These are phyloP conservation scores for Pherbina coryleti DNA, from an alignment of 2,888 invertebrate species.

Conservation along the genomic window DNA sequence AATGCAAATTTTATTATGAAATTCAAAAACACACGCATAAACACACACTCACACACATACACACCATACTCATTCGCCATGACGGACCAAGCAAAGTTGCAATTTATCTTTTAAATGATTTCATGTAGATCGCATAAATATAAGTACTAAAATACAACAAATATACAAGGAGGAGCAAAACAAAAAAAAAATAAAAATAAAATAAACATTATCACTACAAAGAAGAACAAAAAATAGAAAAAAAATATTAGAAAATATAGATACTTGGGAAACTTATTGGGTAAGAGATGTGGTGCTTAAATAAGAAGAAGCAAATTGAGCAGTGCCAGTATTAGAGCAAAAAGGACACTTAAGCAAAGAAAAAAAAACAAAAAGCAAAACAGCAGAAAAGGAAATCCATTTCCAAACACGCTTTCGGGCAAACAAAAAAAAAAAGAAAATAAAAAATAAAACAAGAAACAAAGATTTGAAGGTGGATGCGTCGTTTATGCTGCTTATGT, in stretches of 20 bases:
- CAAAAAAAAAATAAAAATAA: not conserved
- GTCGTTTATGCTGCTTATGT: constrained; percentile 35
- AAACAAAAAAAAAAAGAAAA: constrained; percentile 36
- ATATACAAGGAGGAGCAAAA: not conserved
- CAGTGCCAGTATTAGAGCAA: not conserved
- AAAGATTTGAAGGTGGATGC: constrained; percentile 24
- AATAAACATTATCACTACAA: constrained; percentile 32
- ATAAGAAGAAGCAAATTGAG: not conserved
- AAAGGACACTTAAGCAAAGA: not conserved
- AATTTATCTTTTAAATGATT: constrained; percentile 39
- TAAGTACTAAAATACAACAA: constrained; percentile 5
- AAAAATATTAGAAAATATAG: not conserved
- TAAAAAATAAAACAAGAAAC: constrained; percentile 9
- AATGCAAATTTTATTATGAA: constrained; percentile 32
- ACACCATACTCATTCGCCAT: not conserved
- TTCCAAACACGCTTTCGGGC: constrained; percentile 41
- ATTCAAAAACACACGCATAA: not conserved
- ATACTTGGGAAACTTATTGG: not conserved
- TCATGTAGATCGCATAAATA: constrained; percentile 37
- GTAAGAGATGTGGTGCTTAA: not conserved
- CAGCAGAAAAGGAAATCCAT: constrained; percentile 37
- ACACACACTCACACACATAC: not conserved
- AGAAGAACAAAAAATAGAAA: not conserved
- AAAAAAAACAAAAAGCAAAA: not conserved
- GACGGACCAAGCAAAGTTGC: constrained; percentile 29